Conservation (phyloP, 2,888 invertebrate genomes). For the Lithophane socia region DNA sequence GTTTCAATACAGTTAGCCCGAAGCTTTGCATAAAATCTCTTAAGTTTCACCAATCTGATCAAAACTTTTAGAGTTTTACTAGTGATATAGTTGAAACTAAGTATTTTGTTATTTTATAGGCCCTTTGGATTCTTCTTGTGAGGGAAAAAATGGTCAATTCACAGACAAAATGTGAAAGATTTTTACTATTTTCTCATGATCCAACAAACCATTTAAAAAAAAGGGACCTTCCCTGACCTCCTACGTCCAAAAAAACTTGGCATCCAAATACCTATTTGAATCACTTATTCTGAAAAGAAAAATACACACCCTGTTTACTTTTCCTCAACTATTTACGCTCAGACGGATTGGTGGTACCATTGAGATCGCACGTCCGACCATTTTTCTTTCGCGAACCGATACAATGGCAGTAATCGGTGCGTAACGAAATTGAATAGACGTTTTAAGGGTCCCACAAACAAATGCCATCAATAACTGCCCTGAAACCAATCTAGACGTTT, state of each 20-base stretch:
- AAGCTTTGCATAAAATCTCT: neutral
- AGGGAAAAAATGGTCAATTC: neutral
- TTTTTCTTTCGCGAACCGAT: constrained; percentile 54
- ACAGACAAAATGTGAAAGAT: neutral
- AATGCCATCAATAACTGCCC: constrained; percentile 67
- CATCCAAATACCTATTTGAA: constrained; percentile 1
- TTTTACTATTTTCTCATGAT: neutral
- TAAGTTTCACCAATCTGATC: neutral
- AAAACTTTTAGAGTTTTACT: neutral
- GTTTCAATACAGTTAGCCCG: constrained; percentile 19
- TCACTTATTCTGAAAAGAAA: constrained; percentile 3
- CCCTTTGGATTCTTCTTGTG: neutral
- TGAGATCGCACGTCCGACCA: constrained; percentile 36
- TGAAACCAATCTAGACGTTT: constrained; percentile 54
- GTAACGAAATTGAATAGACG: constrained; percentile 65
- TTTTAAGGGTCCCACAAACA: constrained; percentile 65
- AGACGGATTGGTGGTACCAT: constrained; percentile 36
- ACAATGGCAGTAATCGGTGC: constrained; percentile 55
- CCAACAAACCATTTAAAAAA: constrained; percentile 2
- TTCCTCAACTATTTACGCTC: constrained; percentile 35
- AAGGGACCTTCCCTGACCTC: neutral
- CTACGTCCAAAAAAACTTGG: neutral
- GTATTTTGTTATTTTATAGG: neutral
- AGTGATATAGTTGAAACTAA: neutral
- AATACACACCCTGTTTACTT: constrained; percentile 22